These are phyloP conservation scores for Hormaphis cornu DNA, from an alignment of 1,140 invertebrate species.

Conservation along the genomic window DNA sequence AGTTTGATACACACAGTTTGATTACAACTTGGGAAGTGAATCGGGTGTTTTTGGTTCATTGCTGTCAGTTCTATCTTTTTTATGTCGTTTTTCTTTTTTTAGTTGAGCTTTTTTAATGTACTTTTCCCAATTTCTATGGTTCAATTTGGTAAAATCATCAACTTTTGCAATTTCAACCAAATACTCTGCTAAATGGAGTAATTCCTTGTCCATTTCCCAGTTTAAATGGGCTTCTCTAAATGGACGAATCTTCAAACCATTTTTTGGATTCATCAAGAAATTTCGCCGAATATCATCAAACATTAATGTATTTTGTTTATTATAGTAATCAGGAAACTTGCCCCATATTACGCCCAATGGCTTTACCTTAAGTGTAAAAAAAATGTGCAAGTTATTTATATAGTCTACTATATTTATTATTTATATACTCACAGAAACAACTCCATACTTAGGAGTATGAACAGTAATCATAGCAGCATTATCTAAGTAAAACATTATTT, in stretches of 20 bases:
- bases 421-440: constrained; percentile 61
- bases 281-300: constrained; percentile 95
- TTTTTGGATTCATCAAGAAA: constrained; percentile 96
- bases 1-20: background rate
- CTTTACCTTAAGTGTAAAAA: constrained; percentile 64
- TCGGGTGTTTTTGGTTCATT: constrained; percentile 22
- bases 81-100: constrained; percentile 28
- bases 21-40: constrained; percentile 18
- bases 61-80: constrained; percentile 22
- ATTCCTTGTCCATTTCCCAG: constrained; percentile 71
- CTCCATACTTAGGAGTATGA: constrained; percentile 77
- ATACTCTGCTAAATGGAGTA: constrained; percentile 74
- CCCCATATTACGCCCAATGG: constrained; percentile 95
- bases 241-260: constrained; percentile 78
- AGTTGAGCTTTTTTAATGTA: constrained; percentile 45
- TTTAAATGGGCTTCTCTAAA: constrained; percentile 86
- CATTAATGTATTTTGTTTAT: constrained; percentile 91
- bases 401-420: background rate
- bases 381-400: background rate
- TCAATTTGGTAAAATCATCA: constrained; percentile 73
- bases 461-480: constrained; percentile 91
- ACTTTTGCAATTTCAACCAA: constrained; percentile 71
- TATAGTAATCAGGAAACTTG: constrained; percentile 81
- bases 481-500: constrained; percentile 87
- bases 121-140: constrained; percentile 87